These are phyloP conservation scores for Heliconius erato DNA, from an alignment of 2,888 invertebrate genomes.

Conservation along the genomic window DNA sequence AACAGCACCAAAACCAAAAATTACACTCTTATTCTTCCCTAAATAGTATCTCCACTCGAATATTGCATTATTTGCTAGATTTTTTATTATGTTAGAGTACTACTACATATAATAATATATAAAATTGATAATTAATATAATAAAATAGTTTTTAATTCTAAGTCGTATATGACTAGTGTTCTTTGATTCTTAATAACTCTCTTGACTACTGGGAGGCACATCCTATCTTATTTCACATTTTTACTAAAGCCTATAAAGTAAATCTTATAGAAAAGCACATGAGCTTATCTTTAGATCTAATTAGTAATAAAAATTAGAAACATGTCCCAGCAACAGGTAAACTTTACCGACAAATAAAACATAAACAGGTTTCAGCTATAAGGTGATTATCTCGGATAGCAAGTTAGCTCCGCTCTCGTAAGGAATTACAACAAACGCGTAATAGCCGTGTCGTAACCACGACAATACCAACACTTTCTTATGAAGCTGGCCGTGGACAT, in stretches of 20 bases:
- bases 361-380: conserved; percentile 53
- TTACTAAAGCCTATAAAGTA: conserved; percentile 23
- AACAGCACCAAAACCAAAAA: background rate
- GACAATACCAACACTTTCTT: conserved; percentile 66
- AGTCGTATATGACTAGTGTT: background rate
- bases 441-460: conserved; percentile 75
- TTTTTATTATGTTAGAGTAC: background rate
- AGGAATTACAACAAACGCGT: conserved; percentile 78
- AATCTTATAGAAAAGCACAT: conserved; percentile 7
- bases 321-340: conserved; percentile 47
- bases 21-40: background rate
- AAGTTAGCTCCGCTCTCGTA: conserved; percentile 73
- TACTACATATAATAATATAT: background rate
- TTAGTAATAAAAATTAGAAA: conserved; percentile 46
- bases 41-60: background rate
- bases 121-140: background rate
- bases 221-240: background rate
- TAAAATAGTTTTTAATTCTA: background rate
- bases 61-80: background rate
- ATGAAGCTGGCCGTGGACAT: conserved; percentile 55
- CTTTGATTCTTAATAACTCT: background rate
- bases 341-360: conserved; percentile 54
- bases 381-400: conserved; percentile 65
- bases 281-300: conserved; percentile 42
- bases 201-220: background rate